These are phyloP conservation scores for Molothrus aeneus DNA, from an alignment of 2,797 vertebrate species.

Conservation along the genomic window DNA sequence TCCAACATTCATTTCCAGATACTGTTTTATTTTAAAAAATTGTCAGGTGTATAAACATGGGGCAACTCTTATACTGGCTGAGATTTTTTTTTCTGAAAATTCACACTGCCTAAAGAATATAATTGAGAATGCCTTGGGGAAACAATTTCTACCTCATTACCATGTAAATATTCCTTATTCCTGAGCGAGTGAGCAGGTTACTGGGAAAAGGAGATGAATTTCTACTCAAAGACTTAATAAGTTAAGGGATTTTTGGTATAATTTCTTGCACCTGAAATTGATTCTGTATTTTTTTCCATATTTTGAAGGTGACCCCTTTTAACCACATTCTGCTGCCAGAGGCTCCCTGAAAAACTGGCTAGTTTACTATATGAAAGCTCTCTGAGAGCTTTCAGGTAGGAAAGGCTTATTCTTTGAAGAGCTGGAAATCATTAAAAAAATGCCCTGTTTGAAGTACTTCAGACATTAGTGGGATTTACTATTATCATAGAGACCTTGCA, in stretches of 20 bases:
- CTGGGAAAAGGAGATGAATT: background rate
- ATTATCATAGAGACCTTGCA: background rate
- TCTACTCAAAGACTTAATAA: conserved; percentile 5
- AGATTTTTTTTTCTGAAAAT: background rate
- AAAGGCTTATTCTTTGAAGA: background rate
- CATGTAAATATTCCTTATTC: background rate
- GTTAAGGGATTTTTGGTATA: background rate
- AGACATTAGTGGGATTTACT: background rate
- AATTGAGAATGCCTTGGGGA: background rate
- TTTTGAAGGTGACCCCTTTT: background rate
- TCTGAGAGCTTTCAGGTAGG: background rate
- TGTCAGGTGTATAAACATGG: background rate
- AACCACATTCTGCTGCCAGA: background rate
- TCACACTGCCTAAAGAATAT: background rate
- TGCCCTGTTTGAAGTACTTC: background rate
- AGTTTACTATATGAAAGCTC: background rate
- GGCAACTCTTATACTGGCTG: background rate
- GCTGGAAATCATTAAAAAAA: background rate
- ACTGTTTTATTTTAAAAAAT: background rate
- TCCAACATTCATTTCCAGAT: background rate
- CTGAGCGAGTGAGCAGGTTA: background rate
- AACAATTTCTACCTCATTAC: conserved; percentile 7
- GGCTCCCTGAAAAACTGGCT: background rate
- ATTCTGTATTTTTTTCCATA: conserved; percentile 5
- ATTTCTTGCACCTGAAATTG: background rate